Base-by-base conservation (phyloP, 2,797 vertebrate species). In the Rhinatrema bivittatum region DNA sequence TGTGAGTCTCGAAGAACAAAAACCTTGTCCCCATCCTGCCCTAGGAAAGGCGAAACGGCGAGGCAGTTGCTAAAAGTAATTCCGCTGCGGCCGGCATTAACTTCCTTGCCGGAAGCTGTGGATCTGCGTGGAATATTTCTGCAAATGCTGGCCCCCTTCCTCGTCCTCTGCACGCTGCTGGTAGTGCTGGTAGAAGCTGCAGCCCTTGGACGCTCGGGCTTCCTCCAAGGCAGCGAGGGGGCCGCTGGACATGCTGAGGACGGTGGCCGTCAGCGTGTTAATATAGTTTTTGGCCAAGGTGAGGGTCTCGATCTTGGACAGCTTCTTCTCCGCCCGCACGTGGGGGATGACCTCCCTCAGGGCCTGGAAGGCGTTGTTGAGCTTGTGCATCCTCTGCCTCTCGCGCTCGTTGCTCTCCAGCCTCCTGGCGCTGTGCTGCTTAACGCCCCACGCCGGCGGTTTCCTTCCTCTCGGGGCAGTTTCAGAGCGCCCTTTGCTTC, bases 271-370 rank as follows among this genome's bases (percentile, higher is more conserved):
- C 62, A 99, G 68, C 7, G 95, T 82, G 57, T 96, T 96, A 55
- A 99, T 99, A 78, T 99, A 99, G 55, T 99, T 99, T 77, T 98
- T 97, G 51, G 96, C 96, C 74, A 99, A 70, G 0, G 95, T 98
- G 33, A 99, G 86, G 2, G 96, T 99, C 79, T 99, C 96, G 2
- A 99, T 97, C 82, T 99, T 99, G 72, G 96, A 99, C 7, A 99
- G 87, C 60, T 98, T 98, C 76, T 92, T 94, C 66, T 96, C 94
- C 0, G 84, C 91, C 19, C 90, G 84, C 36, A 98, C 91, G 0
- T 99, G 96, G 0, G 96, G 96, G 62, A 99, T 97, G 66, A 91
- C 85, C 71, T 99, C 96, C 0, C 91, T 77, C 50, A 99, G 42
- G 0, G 91, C 94, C 64, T 99, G 95, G 75, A 99, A 99, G 1